Base-by-base conservation (phyloP, 2,888 invertebrate species). In the Cylindroiulus punctatus region DNA sequence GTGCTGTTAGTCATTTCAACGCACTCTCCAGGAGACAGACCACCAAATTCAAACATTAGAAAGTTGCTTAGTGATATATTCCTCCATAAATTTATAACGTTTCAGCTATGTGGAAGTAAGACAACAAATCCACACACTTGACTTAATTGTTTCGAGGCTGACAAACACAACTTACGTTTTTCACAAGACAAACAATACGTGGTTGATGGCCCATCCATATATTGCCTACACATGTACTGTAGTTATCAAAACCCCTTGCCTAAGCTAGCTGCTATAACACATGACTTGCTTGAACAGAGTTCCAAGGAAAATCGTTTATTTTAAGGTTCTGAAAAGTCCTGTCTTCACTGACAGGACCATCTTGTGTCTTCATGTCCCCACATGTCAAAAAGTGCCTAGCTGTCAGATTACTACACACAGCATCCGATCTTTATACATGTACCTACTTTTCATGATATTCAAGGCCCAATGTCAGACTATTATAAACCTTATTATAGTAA, bases 341-440 rank as follows among this genome's bases (percentile, higher is more conserved):
- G n/a, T n/a, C 65, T 65, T 65, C 22, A 22, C 26, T 19, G n/a
- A 52, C 52, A n/a, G n/a, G n/a, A n/a, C n/a, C n/a, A n/a, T n/a
- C n/a, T n/a, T n/a, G n/a, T 65, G 26, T 8, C 14, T 10, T 30
- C 26, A 76, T 30, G 30, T 76, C 76, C 10, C 76, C 26, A 76
- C 30, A 30, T 12, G 30, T 17, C 76, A 76, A 76, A 65, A 65
- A 30, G 26, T 76, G 76, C 76, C 14, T 76, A 30, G 30, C 76
- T 30, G 76, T 26, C 10, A 65, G 65, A 26, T 17, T 12, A 30
- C 30, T 26, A 26, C 76, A 26, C 76, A 76, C 30, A 76, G 30
- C 76, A 76, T 76, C 30, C 76, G 76, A 76, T 30, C 76, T 76
- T 76, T 30, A 76, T 30, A 76, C 36, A 36, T 36, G 36, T n/a